Evolutionary conservation across 2,113 vertebrate species (phyloP).

Genomic region (Halcyon malimbica): DNA sequence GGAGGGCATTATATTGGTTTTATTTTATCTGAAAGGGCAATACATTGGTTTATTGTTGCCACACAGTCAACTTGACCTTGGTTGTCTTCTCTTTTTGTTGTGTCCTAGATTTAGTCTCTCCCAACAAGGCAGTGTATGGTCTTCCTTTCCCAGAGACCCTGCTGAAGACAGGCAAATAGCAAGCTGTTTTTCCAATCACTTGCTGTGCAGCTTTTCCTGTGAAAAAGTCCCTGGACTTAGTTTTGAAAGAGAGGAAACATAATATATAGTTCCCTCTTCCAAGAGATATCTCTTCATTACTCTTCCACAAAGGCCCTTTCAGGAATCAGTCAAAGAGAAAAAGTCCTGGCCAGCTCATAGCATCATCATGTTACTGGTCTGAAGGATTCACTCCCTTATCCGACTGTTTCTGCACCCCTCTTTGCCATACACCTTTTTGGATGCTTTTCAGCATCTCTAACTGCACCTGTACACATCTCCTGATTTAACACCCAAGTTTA

Average conservation of each 20-base stretch:
- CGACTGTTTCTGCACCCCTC: background rate
- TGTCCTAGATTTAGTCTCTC: background rate
- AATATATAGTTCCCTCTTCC: background rate
- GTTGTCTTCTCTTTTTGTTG: background rate
- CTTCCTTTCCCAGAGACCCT: background rate
- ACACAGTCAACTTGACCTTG: background rate
- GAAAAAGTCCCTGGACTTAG: background rate
- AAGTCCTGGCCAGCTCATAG: background rate
- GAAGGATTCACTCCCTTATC: background rate
- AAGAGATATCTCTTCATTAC: background rate
- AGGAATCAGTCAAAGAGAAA: background rate
- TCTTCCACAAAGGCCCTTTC: background rate
- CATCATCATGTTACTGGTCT: background rate
- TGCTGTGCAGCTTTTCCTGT: background rate
- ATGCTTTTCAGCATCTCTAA: background rate
- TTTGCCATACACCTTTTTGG: background rate
- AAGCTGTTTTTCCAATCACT: background rate
- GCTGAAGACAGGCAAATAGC: background rate
- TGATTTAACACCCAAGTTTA: background rate
- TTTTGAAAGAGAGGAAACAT: background rate
- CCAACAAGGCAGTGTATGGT: background rate
- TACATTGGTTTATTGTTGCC: background rate
- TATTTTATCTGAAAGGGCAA: background rate
- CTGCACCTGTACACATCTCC: background rate
- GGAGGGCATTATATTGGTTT: background rate